Evolutionary conservation across 2,113 vertebrate genomes (phyloP).

Genomic region (Regulus satrapa): DNA sequence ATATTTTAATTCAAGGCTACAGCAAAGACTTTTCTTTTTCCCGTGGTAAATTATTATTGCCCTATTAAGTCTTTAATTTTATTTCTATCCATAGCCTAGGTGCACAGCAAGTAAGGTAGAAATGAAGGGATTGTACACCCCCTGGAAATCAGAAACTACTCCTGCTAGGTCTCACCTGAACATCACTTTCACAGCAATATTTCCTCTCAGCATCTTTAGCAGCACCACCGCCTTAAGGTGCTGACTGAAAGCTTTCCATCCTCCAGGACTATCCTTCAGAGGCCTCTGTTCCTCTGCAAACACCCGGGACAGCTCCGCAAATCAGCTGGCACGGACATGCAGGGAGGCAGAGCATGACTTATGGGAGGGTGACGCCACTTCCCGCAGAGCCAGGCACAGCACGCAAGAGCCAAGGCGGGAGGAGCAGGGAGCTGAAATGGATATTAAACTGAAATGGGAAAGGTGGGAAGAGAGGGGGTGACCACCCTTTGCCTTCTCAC

Average conservation of each 20-base stretch:
- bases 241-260: neutral
- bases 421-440: accelerated
- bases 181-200: neutral
- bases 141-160: neutral
- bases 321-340: accelerated
- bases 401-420: accelerated
- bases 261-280: neutral
- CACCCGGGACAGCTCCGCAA: neutral
- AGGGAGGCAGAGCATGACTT: neutral
- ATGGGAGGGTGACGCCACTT: neutral
- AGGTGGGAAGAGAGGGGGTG: accelerated
- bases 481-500: neutral
- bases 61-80: neutral
- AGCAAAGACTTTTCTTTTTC: neutral
- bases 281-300: neutral
- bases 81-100: neutral
- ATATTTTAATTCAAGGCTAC: neutral
- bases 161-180: neutral
- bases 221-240: neutral
- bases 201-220: neutral
- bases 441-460: neutral
- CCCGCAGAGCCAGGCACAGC: neutral
- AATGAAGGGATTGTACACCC: neutral
- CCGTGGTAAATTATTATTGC: neutral
- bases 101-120: neutral